Evolutionary conservation across 2,113 vertebrate species (phyloP).

Genomic region (Syngnathoides biaculeatus): DNA sequence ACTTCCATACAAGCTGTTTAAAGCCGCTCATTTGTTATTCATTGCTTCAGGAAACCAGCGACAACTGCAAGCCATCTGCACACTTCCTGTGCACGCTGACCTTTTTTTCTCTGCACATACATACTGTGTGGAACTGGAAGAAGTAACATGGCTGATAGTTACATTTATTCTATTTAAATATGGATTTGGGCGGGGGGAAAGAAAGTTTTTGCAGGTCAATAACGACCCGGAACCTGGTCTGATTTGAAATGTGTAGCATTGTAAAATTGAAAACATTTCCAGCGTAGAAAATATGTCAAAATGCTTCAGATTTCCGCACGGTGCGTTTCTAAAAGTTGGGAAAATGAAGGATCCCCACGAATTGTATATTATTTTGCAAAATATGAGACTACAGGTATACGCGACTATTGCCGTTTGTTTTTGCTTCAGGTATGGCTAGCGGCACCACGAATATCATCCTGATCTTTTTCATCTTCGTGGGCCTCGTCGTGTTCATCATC

Average conservation of each 20-base stretch:
- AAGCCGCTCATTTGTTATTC: neutral
- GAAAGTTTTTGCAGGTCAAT: no score
- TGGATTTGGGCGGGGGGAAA: neutral
- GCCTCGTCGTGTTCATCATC: conserved; percentile 45
- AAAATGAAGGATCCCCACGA: no score
- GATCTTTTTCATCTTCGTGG: conserved; percentile 23
- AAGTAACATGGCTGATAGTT: neutral
- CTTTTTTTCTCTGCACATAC: neutral
- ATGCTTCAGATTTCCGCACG: no score
- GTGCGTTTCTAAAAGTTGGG: no score
- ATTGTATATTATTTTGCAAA: no score
- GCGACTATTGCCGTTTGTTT: neutral
- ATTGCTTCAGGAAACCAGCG: conserved; percentile 53
- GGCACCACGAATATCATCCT: accelerated
- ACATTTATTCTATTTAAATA: neutral
- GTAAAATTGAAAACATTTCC: no score
- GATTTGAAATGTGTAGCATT: no score
- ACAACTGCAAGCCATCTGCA: conserved; percentile 21
- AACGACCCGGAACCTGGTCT: no score
- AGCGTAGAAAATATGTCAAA: no score
- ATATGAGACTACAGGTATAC: no score
- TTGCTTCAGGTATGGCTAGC: conserved; percentile 33
- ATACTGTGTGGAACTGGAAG: neutral
- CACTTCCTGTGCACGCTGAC: conserved; percentile 47
- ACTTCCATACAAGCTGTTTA: neutral